Conservation (phyloP, 1,140 invertebrate species). For the Danaus melanippus region DNA sequence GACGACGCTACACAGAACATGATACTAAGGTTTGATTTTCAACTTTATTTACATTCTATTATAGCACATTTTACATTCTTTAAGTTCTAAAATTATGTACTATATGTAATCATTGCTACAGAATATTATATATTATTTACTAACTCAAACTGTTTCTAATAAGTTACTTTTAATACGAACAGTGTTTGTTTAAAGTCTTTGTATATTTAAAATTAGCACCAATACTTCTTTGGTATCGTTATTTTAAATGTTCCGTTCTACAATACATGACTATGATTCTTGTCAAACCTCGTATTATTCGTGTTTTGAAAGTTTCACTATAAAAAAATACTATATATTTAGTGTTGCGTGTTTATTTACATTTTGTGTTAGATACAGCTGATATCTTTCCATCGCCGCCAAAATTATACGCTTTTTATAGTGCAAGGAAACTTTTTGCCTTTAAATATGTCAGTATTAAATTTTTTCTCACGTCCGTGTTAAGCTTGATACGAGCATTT, state of each 20-base stretch:
- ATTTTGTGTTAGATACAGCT: conserved; percentile 14
- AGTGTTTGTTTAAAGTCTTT: too few relatives aligned
- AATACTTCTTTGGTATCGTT: too few relatives aligned
- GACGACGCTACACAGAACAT: conserved; percentile 65
- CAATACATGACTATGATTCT: too few relatives aligned
- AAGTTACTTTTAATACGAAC: too few relatives aligned
- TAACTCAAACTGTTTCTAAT: too few relatives aligned
- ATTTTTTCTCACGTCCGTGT: conserved; percentile 25
- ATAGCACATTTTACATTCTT: conserved; percentile 4
- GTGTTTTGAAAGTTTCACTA: too few relatives aligned
- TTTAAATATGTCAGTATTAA: conserved; percentile 21
- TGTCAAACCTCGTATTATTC: too few relatives aligned
- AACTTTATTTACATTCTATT: conserved; percentile 43
- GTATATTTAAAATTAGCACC: too few relatives aligned
- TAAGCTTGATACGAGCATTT: conserved; percentile 20
- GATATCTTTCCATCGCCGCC: conserved; percentile 8
- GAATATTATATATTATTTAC: neutral
- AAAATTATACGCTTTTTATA: conserved; percentile 27
- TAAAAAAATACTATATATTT: conserved; percentile 8
- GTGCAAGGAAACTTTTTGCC: conserved; percentile 22
- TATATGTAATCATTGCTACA: too few relatives aligned
- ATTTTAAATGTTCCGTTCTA: too few relatives aligned
- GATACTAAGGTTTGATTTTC: conserved; percentile 69
- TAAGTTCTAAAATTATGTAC: too few relatives aligned
- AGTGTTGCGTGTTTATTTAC: conserved; percentile 14